Conservation (phyloP, 2,113 vertebrate species). For the Hemiscyllium ocellatum region DNA sequence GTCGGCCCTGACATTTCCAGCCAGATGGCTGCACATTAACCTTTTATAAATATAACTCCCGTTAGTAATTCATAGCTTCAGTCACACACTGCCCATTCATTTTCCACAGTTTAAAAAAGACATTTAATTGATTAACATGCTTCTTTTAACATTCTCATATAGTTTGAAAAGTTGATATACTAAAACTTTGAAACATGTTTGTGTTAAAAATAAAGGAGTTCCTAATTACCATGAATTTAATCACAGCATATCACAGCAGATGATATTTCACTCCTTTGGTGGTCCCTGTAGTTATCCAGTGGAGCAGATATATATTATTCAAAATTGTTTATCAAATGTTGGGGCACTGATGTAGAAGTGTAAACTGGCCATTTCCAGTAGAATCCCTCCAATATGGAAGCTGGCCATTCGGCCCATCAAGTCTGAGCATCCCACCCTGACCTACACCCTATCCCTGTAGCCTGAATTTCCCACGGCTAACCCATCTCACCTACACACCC, state of each 20-base stretch:
- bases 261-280: not conserved
- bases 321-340: not conserved
- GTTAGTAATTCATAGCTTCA: not conserved
- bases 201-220: not conserved
- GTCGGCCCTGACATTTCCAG: not conserved
- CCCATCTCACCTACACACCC: too few relatives aligned
- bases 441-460: too few relatives aligned
- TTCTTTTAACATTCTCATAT: not conserved
- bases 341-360: not conserved
- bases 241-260: not conserved
- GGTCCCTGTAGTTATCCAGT: not conserved
- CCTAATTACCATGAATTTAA: not conserved
- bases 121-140: not conserved
- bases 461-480: too few relatives aligned
- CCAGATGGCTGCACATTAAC: constrained; percentile 17
- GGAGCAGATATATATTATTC: not conserved
- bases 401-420: not conserved
- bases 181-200: not conserved
- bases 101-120: not conserved
- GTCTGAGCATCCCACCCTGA: too few relatives aligned
- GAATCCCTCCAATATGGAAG: not conserved
- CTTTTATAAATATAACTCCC: not conserved
- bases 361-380: too few relatives aligned
- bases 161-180: not conserved
- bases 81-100: not conserved